Base-by-base conservation (phyloP, 2,888 invertebrate genomes). In the Chymomyza fuscimana region DNA sequence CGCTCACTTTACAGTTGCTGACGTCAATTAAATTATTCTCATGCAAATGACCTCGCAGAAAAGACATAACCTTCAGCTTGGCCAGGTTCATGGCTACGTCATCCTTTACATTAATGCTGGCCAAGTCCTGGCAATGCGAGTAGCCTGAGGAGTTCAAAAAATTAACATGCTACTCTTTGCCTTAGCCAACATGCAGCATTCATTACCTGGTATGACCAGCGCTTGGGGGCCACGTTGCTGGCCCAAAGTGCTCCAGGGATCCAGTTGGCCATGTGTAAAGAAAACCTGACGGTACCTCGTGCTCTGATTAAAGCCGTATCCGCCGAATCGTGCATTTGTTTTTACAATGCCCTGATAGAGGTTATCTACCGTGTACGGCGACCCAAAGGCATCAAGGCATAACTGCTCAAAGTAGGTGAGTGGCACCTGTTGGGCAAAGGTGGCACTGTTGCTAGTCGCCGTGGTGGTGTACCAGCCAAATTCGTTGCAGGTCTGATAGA, bases 381-480 rank as follows among this genome's bases (percentile, higher is more conserved):
- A 22, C 5, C 76, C 81, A 56, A 89, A 89, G 32, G 80, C 81
- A 82, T 89, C 88, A 12, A 73, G 80, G 65, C 90, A 90, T 59
- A 90, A 72, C 60, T 69, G 79, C 64, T 87, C 81, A 63, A 88
- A 90, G 73, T 84, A 90, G 69, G 63, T 70, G 69, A 90, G 76
- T 62, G 87, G 76, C 73, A 90, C 88, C 68, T 89, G 82, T 4
- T 73, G 72, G 63, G 78, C 86, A 79, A 90, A 90, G 56, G 72
- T 51, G 15, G 63, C 29, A 52, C 12, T 36, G 36, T 12, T 60
- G 36, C 64, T 60, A n/a, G 16, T 25, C 12, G 63, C n/a, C 5
- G 96, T 94, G 7, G 95, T 95, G 92, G 96, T 95, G 90, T 94
- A 96, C 93, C 95, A 97, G 65, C 97, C 97, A 91, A 94, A 97